Evolutionary conservation across 1,140 invertebrate genomes (phyloP).

Genomic region (Solenopsis fugax): DNA sequence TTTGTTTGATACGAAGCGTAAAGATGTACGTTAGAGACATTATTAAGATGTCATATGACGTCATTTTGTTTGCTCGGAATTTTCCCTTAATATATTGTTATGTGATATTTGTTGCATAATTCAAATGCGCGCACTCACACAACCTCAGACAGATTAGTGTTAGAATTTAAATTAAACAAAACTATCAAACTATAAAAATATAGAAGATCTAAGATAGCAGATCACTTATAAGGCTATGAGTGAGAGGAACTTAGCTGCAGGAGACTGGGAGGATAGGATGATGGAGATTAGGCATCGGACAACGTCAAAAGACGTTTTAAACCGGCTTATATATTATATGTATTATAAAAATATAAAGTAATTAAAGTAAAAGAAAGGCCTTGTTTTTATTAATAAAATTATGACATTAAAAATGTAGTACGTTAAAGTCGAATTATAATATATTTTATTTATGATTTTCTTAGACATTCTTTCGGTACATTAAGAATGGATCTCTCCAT

Average conservation of each 20-base stretch:
- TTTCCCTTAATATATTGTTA: too few relatives aligned
- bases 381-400: constrained; percentile 13
- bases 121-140: background rate
- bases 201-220: too few relatives aligned
- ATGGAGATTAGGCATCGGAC: too few relatives aligned
- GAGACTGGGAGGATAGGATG: too few relatives aligned
- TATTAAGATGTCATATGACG: too few relatives aligned
- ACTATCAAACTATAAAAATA: too few relatives aligned
- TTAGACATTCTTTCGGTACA: background rate
- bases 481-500: background rate
- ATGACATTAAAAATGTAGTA: background rate
- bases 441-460: background rate
- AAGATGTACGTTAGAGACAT: background rate
- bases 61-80: too few relatives aligned
- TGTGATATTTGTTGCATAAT: background rate
- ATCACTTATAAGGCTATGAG: too few relatives aligned
- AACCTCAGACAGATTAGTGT: background rate
- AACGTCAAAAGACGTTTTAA: too few relatives aligned
- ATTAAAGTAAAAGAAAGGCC: background rate
- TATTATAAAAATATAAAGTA: background rate
- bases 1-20: background rate
- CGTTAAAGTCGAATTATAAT: background rate
- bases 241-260: too few relatives aligned
- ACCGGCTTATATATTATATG: background rate
- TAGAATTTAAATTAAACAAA: background rate